Evolutionary conservation across 2,888 invertebrate genomes (phyloP).

Genomic region (Agrotis exclamationis): DNA sequence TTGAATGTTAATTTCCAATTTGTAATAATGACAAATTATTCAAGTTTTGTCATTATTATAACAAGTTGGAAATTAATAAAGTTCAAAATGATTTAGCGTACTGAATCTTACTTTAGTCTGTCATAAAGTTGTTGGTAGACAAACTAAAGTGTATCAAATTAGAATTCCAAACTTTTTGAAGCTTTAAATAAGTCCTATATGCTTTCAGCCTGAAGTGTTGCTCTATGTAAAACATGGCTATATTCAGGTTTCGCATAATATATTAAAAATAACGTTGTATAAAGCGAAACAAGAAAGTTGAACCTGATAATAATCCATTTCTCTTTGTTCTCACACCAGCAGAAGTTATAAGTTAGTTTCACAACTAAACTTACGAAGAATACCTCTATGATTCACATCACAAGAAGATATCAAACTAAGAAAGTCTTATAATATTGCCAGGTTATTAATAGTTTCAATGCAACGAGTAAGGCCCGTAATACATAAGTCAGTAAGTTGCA

Average conservation of each 20-base stretch:
- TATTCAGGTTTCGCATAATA: too few species aligned
- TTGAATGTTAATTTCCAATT: neutral
- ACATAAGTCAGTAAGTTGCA: too few species aligned
- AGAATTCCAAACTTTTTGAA: neutral
- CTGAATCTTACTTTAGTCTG: neutral
- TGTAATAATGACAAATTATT: neutral
- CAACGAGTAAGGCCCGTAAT: neutral
- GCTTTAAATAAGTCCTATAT: neutral
- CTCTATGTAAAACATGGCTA: too few species aligned
- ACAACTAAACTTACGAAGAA: neutral
- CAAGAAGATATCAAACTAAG: neutral
- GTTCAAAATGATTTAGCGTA: too few species aligned
- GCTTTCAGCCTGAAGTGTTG: neutral
- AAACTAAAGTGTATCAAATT: neutral
- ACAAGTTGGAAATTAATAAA: too few species aligned
- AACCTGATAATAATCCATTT: neutral
- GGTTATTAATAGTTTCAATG: neutral
- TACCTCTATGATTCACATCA: neutral
- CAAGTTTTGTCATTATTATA: too few species aligned
- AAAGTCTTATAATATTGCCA: neutral
- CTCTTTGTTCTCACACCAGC: neutral
- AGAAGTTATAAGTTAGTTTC: conserved; percentile 6
- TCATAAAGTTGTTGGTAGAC: neutral
- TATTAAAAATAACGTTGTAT: too few species aligned
- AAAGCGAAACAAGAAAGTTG: too few species aligned